Percentiles rank a stretch among this genome's conserved stretches.
Conservation (phyloP, 2,797 vertebrate genomes). For the Sorex maritimensis region DNA sequence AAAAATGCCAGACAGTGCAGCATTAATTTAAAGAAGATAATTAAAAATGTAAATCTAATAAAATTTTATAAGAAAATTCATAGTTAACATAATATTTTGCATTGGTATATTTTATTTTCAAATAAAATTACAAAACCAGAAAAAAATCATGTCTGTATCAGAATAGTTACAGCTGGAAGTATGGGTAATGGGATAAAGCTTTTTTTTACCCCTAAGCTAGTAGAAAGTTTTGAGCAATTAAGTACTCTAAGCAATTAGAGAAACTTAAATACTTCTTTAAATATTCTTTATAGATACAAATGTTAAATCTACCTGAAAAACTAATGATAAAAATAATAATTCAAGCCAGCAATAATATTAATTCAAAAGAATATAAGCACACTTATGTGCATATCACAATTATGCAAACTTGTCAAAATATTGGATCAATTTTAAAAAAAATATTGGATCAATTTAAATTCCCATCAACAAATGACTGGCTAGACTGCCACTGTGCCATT, state of each 20-base stretch:
- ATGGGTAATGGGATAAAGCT: slow-evolving; percentile 36
- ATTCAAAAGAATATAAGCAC: not conserved
- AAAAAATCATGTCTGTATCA: slow-evolving; percentile 34
- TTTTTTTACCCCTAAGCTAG: not conserved
- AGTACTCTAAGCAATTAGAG: not conserved
- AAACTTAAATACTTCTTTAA: not conserved
- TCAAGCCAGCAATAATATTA: not conserved
- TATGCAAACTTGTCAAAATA: no score
- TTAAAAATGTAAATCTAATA: not conserved
- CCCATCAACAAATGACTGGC: no score
- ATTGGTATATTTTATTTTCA: not conserved
- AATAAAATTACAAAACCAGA: not conserved
- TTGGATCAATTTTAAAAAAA: no score
- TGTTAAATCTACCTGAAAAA: slow-evolving; percentile 25
- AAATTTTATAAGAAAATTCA: not conserved
- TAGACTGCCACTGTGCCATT: no score
- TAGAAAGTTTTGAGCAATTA: slow-evolving; percentile 24
- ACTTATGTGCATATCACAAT: not conserved
- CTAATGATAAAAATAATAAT: not conserved
- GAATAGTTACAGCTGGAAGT: not conserved
- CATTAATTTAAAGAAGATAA: not conserved
- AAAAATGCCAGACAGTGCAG: not conserved
- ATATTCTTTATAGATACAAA: slow-evolving; percentile 2
- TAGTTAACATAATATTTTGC: slow-evolving; percentile 35
- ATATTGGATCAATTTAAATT: no score